Evolutionary conservation across 2,888 invertebrate species (phyloP).

Genomic region (Amaurobius ferox): DNA sequence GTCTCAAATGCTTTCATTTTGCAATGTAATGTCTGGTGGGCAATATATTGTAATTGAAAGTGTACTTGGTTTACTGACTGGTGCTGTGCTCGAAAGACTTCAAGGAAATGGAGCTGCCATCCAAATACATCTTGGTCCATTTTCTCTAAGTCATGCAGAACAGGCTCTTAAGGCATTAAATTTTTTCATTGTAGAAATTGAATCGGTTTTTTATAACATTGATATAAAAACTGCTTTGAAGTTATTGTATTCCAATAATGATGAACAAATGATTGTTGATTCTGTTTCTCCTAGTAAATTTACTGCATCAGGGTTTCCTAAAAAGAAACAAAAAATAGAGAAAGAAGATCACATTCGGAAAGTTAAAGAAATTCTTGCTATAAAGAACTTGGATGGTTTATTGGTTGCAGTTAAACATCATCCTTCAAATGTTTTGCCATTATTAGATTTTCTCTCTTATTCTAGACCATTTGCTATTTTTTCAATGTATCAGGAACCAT

Average conservation of each 20-base stretch:
- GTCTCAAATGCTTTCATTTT: slow-evolving; percentile 89
- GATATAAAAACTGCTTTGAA: slow-evolving; percentile 35
- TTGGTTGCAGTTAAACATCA: slow-evolving; percentile 89
- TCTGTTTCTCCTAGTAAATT: not conserved
- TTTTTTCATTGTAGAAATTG: slow-evolving; percentile 84
- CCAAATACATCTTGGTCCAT: slow-evolving; percentile 76
- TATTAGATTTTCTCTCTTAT: slow-evolving; percentile 86
- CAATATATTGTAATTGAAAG: slow-evolving; percentile 81
- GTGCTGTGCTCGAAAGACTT: slow-evolving; percentile 85
- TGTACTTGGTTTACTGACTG: slow-evolving; percentile 89
- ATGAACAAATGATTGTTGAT: not conserved
- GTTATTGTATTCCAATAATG: slow-evolving; percentile 1
- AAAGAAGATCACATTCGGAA: slow-evolving; percentile 54
- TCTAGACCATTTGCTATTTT: slow-evolving; percentile 92
- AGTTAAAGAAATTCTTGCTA: slow-evolving; percentile 73
- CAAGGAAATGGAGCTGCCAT: slow-evolving; percentile 82
- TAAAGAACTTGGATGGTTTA: slow-evolving; percentile 79
- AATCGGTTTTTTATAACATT: slow-evolving; percentile 83
- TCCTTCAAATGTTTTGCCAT: slow-evolving; percentile 85
- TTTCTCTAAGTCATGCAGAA: slow-evolving; percentile 74
- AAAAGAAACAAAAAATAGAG: slow-evolving; percentile 6
- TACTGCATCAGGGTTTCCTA: not conserved
- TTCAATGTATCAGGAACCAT: slow-evolving; percentile 84
- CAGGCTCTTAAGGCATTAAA: slow-evolving; percentile 89
- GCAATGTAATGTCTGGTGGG: slow-evolving; percentile 85